Evolutionary conservation across 2,888 invertebrate genomes (phyloP).

Genomic region (Synergus umbraculus): DNA sequence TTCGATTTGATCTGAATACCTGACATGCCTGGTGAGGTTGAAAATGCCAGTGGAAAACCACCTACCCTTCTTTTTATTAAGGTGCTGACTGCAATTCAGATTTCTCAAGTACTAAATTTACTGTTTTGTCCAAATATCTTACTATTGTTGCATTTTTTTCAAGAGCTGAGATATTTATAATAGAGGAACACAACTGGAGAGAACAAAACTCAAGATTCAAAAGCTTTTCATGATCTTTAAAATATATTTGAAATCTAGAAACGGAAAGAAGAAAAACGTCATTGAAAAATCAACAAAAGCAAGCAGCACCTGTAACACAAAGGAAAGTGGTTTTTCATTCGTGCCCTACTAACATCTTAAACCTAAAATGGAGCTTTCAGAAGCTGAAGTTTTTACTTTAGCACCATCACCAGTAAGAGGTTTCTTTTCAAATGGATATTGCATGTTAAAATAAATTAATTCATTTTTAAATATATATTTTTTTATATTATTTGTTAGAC

Average conservation of each 20-base stretch:
- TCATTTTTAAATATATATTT: no score
- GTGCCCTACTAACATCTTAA: no score
- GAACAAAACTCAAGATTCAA: neutral
- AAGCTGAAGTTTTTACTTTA: no score
- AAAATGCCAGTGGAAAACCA: neutral
- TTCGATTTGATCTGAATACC: constrained; percentile 30
- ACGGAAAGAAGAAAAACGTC: neutral
- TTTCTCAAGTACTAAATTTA: neutral
- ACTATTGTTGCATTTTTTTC: neutral
- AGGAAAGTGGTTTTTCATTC: no score
- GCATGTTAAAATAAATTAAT: no score
- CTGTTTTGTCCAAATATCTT: neutral
- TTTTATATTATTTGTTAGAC: no score
- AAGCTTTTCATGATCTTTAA: neutral
- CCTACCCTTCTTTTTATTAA: neutral
- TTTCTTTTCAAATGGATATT: no score
- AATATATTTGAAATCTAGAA: neutral
- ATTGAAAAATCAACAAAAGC: neutral
- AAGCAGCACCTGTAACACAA: neutral
- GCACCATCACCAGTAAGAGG: no score
- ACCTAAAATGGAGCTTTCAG: neutral
- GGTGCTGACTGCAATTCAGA: neutral
- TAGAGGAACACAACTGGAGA: neutral
- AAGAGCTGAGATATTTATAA: neutral
- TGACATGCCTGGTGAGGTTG: neutral